phyloP scores from a whole-genome alignment of 2,113 vertebrate species.

The Pseudopodoces humilis region DNA sequence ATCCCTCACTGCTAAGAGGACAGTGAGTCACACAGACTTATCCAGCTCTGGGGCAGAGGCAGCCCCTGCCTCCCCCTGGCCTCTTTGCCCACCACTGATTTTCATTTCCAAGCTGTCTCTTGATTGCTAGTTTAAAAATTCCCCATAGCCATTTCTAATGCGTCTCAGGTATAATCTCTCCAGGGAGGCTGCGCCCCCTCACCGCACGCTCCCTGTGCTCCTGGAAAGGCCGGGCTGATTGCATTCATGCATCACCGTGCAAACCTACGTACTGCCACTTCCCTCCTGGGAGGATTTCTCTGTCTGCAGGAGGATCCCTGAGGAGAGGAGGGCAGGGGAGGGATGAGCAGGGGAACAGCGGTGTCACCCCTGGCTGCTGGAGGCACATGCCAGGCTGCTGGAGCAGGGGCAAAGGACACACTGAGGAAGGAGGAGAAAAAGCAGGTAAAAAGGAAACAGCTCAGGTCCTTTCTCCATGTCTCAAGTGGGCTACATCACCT shows the following conservation, averaged over 20 bases:
- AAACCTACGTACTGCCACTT: neutral
- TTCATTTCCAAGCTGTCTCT: neutral
- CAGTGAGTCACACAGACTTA: neutral
- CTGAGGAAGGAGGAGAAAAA: neutral
- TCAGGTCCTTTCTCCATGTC: neutral
- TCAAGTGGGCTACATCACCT: neutral
- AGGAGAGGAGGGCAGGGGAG: neutral
- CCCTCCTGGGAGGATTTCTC: neutral
- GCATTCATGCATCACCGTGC: neutral
- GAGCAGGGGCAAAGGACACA: neutral
- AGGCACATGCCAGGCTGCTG: rapidly evolving
- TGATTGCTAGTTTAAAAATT: neutral
- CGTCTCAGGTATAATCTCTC: neutral
- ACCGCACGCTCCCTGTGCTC: neutral
- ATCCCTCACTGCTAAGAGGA: neutral
- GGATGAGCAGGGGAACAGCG: rapidly evolving
- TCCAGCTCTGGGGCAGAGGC: neutral
- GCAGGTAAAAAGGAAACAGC: neutral
- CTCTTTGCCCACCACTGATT: neutral
- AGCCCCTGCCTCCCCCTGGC: neutral
- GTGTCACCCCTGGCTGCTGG: neutral
- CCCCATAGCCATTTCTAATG: neutral
- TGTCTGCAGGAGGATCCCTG: neutral
- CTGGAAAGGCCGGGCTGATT: neutral
- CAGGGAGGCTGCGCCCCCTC: neutral